Base-by-base conservation (phyloP, 2,113 vertebrate genomes). In the Grantiella picta region DNA sequence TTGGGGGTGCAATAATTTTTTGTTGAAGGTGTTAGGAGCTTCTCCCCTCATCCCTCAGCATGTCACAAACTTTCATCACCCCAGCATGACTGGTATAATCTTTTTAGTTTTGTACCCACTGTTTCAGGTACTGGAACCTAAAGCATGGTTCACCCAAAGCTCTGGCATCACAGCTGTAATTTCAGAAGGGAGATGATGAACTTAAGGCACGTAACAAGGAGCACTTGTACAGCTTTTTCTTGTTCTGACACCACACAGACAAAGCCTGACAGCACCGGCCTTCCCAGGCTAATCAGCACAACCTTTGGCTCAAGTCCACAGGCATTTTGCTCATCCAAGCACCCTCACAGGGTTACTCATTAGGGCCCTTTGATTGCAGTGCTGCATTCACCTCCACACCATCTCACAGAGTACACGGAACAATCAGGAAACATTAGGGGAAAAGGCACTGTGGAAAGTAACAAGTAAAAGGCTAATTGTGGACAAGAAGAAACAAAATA, bases 271-370 rank as follows among this genome's bases (percentile, higher is more conserved):
- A 85, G 78, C 38, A 50, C 49, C 5, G 23, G 70, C 72, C 77
- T 70, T 68, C 65, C 76, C 44, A 28, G 44, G 81, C 52, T 92
- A 78, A 91, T 79, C 40, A 25, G 61, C 17, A 33, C 80, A 89
- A 89, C 76, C 72, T 89, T 92, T 86, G 86, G 65, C 80, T 92
- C 54, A 72, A 61, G 79, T 65, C 66, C 88, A 72, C 75, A 57
- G 31, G 29, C 70, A 19, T 66, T 91, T 50, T 84, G 83, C 65
- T 94, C 81, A 52, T 65, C 75, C 33, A 59, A 92, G 64, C 64
- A 90, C 29, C n/a, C 45, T 92, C 47, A 40, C 0, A 0, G 9
- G 63, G 40, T 85, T 84, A 82, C 65, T 70, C 38, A 28, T 66
- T n/a, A 59, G 25, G 33, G 70, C 38, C 59, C 35, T 73, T 63